These are phyloP conservation scores for Allygus modestus DNA, from an alignment of 2,888 invertebrate genomes.

Conservation along the genomic window DNA sequence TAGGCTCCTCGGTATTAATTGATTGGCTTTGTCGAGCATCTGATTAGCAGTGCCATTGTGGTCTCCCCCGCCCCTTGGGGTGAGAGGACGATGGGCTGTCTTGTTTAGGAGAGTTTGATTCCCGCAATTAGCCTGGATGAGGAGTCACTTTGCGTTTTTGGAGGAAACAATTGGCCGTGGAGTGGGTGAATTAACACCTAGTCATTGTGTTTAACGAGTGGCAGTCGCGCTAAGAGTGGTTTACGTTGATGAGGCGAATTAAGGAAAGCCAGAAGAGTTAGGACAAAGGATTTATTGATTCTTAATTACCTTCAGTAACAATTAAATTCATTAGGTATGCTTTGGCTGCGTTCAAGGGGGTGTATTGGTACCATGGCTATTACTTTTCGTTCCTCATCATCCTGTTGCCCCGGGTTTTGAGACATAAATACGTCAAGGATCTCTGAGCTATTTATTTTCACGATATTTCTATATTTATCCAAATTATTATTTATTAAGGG, in stretches of 20 bases:
- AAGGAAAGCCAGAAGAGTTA: not conserved
- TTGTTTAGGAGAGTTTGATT: not conserved
- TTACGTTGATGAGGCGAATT: not conserved
- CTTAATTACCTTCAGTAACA: too few species aligned
- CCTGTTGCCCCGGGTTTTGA: too few species aligned
- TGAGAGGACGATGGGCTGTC: not conserved
- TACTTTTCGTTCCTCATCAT: too few species aligned
- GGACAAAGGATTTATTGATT: too few species aligned
- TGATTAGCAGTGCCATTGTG: slow-evolving; percentile 24
- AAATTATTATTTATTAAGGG: too few species aligned
- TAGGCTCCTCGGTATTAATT: slow-evolving; percentile 33
- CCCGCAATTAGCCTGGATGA: slow-evolving; percentile 3
- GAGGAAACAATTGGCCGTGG: not conserved
- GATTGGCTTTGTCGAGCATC: slow-evolving; percentile 20
- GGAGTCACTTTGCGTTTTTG: slow-evolving; percentile 20
- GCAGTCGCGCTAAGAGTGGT: not conserved
- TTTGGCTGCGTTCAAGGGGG: too few species aligned
- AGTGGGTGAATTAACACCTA: not conserved
- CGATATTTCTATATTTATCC: too few species aligned
- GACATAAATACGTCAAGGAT: too few species aligned
- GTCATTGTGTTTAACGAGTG: slow-evolving; percentile 8
- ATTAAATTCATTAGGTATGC: too few species aligned
- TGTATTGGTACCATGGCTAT: too few species aligned
- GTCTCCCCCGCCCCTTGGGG: not conserved
- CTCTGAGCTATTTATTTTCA: too few species aligned